Evolutionary conservation across 2,888 invertebrate genomes (phyloP).

Genomic region (Isotomurus palustris): DNA sequence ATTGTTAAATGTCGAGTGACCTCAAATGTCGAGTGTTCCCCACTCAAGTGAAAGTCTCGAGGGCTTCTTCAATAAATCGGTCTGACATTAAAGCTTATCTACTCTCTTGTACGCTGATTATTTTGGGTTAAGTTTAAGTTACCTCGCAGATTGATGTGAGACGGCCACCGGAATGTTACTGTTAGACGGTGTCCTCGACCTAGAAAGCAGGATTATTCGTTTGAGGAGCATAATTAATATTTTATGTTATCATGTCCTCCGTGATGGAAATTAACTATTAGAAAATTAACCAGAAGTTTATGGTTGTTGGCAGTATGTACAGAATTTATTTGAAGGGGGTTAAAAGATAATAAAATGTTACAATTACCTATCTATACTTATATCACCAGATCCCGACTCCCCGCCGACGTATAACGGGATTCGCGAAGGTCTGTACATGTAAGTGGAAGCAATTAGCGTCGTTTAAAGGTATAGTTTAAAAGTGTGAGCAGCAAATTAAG

Average conservation of each 20-base stretch:
- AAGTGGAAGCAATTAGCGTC: neutral
- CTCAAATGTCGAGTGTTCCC: too few species aligned
- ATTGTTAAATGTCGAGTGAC: too few species aligned
- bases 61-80: too few species aligned
- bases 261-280: neutral
- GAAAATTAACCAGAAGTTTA: neutral
- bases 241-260: neutral
- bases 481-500: neutral
- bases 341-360: neutral
- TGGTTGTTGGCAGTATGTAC: too few species aligned
- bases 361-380: constrained; percentile 36
- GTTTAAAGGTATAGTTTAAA: neutral
- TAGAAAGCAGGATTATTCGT: constrained; percentile 7
- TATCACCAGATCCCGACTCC: constrained; percentile 33
- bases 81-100: neutral
- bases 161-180: constrained; percentile 45
- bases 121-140: neutral
- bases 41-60: too few species aligned
- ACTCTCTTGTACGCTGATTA: neutral
- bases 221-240: neutral
- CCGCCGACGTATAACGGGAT: constrained; percentile 45
- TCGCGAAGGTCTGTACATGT: constrained; percentile 32
- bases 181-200: constrained; percentile 44
- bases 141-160: constrained; percentile 35
- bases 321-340: too few species aligned